Evolutionary conservation across 2,113 vertebrate species (phyloP).

Genomic region (Grantiella picta): DNA sequence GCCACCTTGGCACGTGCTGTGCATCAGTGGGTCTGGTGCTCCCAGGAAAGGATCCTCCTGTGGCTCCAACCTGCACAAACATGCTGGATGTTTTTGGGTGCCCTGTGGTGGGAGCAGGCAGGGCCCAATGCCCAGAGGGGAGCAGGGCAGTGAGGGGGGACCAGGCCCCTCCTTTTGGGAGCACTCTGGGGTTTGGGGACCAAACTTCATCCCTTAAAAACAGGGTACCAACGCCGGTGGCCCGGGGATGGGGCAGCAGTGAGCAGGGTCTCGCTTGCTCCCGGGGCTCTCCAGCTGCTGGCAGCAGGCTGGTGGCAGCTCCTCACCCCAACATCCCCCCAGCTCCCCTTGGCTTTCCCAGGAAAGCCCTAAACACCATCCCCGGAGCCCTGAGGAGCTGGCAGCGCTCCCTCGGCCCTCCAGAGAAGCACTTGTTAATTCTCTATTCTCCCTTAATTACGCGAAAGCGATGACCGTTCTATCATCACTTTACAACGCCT

Average conservation of each 20-base stretch:
- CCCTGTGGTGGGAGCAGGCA: neutral
- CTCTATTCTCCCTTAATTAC: neutral
- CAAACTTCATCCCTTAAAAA: neutral
- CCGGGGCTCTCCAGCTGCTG: fast-evolving
- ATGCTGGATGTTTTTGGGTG: fast-evolving
- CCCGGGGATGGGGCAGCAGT: fast-evolving
- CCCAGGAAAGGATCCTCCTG: neutral
- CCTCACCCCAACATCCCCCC: no score
- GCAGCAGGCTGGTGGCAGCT: neutral
- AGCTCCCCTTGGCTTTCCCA: neutral
- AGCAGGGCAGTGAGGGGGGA: no score
- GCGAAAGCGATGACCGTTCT: neutral
- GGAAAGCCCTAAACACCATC: neutral
- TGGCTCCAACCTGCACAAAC: neutral
- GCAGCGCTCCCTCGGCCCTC: neutral
- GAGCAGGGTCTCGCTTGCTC: neutral
- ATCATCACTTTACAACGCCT: neutral
- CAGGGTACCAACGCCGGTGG: fast-evolving
- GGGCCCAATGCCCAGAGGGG: neutral
- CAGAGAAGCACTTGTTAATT: neutral
- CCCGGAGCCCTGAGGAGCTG: fast-evolving
- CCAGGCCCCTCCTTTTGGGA: neutral
- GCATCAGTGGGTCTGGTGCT: neutral
- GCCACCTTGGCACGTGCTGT: neutral
- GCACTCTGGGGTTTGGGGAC: neutral